Evolutionary conservation across 2,113 vertebrate species (phyloP).

Genomic region (Scytalopus superciliaris): DNA sequence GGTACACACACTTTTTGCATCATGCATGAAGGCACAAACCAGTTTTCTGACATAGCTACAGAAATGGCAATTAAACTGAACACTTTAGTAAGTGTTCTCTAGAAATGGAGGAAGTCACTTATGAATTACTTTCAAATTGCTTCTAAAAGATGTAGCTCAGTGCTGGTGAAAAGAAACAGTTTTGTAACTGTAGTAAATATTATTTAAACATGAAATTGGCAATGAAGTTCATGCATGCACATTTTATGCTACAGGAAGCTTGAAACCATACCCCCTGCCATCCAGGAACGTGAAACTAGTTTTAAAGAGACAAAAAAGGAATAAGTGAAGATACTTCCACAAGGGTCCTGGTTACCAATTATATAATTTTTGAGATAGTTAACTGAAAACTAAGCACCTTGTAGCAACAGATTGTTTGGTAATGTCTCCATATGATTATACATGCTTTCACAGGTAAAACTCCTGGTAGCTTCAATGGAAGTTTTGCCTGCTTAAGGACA

Average conservation of each 20-base stretch:
- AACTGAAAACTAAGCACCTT: slow-evolving; percentile 24
- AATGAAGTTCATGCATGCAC: slow-evolving; percentile 77
- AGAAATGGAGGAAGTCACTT: neutral
- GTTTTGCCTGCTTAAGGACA: slow-evolving; percentile 15
- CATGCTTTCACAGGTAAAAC: neutral
- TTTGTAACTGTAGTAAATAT: slow-evolving; percentile 39
- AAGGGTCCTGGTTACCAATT: slow-evolving; percentile 44
- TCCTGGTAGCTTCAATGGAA: neutral
- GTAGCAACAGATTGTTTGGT: neutral
- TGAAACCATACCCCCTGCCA: slow-evolving; percentile 98
- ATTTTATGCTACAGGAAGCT: slow-evolving; percentile 81
- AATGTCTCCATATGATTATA: neutral
- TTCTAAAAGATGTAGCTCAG: neutral
- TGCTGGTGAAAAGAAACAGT: slow-evolving; percentile 44
- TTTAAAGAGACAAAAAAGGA: slow-evolving; percentile 89
- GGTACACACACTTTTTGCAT: slow-evolving; percentile 58
- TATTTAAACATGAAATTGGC: slow-evolving; percentile 53
- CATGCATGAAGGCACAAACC: slow-evolving; percentile 63
- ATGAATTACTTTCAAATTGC: slow-evolving; percentile 17
- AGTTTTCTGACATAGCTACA: slow-evolving; percentile 19
- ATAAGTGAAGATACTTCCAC: slow-evolving; percentile 77
- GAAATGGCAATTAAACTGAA: neutral
- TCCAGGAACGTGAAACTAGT: slow-evolving; percentile 98
- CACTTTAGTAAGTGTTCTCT: neutral
- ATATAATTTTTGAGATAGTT: slow-evolving; percentile 24